A percentile compares a stretch with the other conserved stretches of the same genome.
Conservation (phyloP, 1,140 invertebrate genomes). For the Hermatobates lingyangjiaoensis region DNA sequence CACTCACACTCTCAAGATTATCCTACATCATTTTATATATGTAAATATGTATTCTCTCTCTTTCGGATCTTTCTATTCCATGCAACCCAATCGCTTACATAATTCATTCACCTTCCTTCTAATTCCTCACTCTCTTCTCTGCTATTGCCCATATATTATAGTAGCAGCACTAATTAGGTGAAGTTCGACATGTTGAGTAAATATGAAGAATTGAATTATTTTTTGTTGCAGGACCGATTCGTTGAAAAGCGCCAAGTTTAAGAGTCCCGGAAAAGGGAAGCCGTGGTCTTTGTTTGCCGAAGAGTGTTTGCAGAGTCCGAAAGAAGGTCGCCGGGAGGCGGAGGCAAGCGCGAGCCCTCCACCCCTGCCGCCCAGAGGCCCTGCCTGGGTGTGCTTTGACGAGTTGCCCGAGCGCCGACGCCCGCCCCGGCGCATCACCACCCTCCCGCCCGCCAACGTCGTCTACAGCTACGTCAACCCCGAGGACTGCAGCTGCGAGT, state of each 20-base stretch:
- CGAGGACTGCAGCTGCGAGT: constrained; percentile 65
- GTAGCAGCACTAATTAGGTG: too few relatives aligned
- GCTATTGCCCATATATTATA: too few relatives aligned
- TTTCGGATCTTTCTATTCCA: too few relatives aligned
- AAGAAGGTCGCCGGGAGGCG: neutral
- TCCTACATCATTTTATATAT: too few relatives aligned
- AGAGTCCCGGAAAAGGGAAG: constrained; percentile 13
- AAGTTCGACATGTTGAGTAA: too few relatives aligned
- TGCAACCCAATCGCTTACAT: too few relatives aligned
- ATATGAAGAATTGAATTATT: too few relatives aligned
- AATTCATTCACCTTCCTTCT: too few relatives aligned
- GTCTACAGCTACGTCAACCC: constrained; percentile 58
- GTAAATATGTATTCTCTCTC: too few relatives aligned
- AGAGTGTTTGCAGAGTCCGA: constrained; percentile 8
- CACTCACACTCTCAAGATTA: too few relatives aligned
- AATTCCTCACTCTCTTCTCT: too few relatives aligned
- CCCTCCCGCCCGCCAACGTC: constrained; percentile 34
- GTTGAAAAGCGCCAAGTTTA: constrained; percentile 10
- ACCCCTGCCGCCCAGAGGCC: neutral
- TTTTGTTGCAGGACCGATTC: neutral
- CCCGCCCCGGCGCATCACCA: constrained; percentile 57
- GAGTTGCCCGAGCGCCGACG: constrained; percentile 61
- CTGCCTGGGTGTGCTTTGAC: constrained; percentile 61
- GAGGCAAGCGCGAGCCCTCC: neutral
- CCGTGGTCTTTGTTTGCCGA: constrained; percentile 14